Evolutionary conservation across 1,140 invertebrate genomes (phyloP).

Genomic region (Lordiphosa mommai): DNA sequence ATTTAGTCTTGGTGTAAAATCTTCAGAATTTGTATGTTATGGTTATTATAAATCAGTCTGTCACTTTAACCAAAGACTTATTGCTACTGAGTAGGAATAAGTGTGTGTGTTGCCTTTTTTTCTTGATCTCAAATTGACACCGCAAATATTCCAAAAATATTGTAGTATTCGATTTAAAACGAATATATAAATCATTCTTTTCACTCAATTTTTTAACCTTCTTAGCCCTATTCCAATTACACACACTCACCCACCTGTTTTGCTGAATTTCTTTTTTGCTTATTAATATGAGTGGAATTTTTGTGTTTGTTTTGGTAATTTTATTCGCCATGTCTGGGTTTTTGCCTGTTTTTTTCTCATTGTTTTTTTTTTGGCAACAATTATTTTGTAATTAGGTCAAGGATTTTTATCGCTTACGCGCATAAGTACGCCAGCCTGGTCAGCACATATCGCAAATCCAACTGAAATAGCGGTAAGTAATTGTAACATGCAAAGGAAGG

Average conservation of each 20-base stretch:
- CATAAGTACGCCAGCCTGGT: conserved; percentile 4
- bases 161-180: no score
- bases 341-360: background rate
- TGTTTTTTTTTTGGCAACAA: conserved; percentile 52
- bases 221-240: background rate
- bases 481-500: conserved; percentile 60
- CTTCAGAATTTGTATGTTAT: no score
- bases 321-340: conserved; percentile 47
- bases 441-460: conserved; percentile 24
- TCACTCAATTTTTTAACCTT: background rate
- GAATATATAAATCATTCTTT: background rate
- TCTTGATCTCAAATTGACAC: no score
- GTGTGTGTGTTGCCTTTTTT: no score
- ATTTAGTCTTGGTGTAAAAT: no score
- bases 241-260: background rate
- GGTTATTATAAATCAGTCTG: no score
- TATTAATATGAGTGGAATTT: conserved; percentile 26
- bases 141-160: no score
- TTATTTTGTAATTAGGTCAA: conserved; percentile 76
- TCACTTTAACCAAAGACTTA: no score
- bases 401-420: conserved; percentile 56
- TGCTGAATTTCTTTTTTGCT: background rate
- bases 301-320: conserved; percentile 75
- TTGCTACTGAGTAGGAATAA: no score
- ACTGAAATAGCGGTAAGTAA: conserved; percentile 56